Evolutionary conservation across 2,888 invertebrate genomes (phyloP), one percentile per base, ranked within the genome.

Genomic region (Spisula solida): DNA sequence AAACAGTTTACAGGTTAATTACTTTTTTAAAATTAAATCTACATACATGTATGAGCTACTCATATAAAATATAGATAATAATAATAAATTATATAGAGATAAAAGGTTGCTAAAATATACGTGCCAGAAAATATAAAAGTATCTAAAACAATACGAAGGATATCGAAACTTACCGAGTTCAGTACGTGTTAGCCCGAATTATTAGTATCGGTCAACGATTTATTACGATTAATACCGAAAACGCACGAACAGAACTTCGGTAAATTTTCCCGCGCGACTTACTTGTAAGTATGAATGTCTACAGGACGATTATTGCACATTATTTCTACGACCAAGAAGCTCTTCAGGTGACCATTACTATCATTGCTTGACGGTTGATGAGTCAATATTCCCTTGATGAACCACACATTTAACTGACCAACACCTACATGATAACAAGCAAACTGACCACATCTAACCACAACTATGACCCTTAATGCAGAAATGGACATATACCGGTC

Each of bases 361-460:
- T 66, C 25, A 66, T 66, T 66, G 25, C 25, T 10, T 66, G 60
- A 66, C 60, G 25, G n/a, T n/a, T 25, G 60, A 66, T 66, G 60
- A 66, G 60, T 25, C 60, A n/a, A 66, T 41, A 41, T 66, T 25
- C 25, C 60, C 60, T n/a, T 66, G 6, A 0, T 25, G n/a, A 60
- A 25, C 25, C 25, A n/a, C 25, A n/a, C 66, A 82, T 48, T 47
- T 70, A 66, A 66, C 25, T 20, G 70, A 66, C 47, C 47, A 82
- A 41, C 70, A 70, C 82, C 66, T 31, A 70, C 70, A 25, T 34
- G 6, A 25, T 2, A 82, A 41, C 18, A 29, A n/a, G 25, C 78
- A 66, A 47, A 78, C 78, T 84, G 75, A 84, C 84, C 84, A 78
- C 84, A 84, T 75, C 47, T 34, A 84, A 84, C 84, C 84, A 84